Evolutionary conservation across 2,888 invertebrate genomes (phyloP).

Genomic region (Eristalis intricaria): DNA sequence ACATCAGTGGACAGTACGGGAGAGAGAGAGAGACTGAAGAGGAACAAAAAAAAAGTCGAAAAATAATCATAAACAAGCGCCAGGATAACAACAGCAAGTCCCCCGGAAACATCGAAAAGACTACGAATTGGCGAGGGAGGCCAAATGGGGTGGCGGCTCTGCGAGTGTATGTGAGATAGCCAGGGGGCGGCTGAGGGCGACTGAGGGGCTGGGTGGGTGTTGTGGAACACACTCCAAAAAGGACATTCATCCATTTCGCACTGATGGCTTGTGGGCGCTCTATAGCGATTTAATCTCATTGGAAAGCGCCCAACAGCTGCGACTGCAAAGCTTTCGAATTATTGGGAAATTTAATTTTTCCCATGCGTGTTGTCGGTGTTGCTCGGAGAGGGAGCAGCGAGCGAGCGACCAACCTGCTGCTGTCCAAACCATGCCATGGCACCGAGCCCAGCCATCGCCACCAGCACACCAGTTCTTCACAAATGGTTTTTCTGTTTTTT

Average conservation of each 20-base stretch:
- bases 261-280: constrained; percentile 79
- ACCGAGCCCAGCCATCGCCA: background rate
- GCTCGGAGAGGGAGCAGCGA: background rate
- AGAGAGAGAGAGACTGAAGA: background rate
- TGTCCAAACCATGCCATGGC: background rate
- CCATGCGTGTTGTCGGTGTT: constrained; percentile 70
- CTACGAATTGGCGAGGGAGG: background rate
- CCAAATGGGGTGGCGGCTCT: background rate
- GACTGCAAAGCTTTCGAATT: constrained; percentile 76
- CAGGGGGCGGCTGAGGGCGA: background rate
- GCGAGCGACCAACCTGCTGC: constrained; percentile 2
- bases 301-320: constrained; percentile 80
- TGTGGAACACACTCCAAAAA: constrained; percentile 46
- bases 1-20: background rate
- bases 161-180: background rate
- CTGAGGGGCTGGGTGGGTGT: background rate
- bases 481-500: background rate
- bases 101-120: constrained; percentile 34
- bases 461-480: constrained; percentile 9
- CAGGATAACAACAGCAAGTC: constrained; percentile 66
- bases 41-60: constrained; percentile 45
- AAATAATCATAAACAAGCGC: constrained; percentile 67
- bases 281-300: constrained; percentile 81
- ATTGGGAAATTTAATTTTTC: constrained; percentile 76
- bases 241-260: constrained; percentile 72